Evolutionary conservation across 2,888 invertebrate species (phyloP), one percentile per base, ranked within the genome.

Genomic region (Drosophila ustulata): DNA sequence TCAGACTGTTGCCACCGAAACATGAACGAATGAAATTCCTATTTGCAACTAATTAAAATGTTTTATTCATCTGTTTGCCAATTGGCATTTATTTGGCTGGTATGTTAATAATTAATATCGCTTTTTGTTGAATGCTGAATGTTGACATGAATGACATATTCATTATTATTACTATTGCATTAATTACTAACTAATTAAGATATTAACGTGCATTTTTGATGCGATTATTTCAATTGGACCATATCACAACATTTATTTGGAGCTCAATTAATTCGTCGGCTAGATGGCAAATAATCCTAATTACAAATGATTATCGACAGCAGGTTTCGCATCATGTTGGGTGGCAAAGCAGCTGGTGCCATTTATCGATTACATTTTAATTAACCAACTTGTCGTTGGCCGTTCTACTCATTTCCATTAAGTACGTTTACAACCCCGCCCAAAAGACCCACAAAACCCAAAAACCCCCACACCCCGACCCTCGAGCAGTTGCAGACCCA

Each of bases 351-450:
- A 75, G 75, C 79, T 79, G 75, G 61, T 58, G 70, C 61, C 69
- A 50, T 56, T 51, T 80, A 86, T 80, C 53, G 89, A 83, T 86
- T 82, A 68, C 67, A 68, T 70, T 75, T 88, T 82, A 82, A 88
- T 86, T 83, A 82, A 71, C 84, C 81, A 80, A 76, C 87, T 80
- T 80, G 66, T 66, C 75, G 70, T 71, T 69, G 68, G 61, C 34
- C 51, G 43, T 47, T 80, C 63, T 55, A 73, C 45, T 46, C 67
- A 56, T 41, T 73, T 52, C 13, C 43, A 46, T 41, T 51, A 57
- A 68, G 67, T 57, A 41, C 56, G 52, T 52, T 68, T 30, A 37
- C 28, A 39, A 30, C 5, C 18, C 28, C 26, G 18, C 11, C 55
- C 13, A 9, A 43, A 9, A 30, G 5, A 28, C 28, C 1, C 55